A percentile compares a stretch with the other conserved stretches of the same genome.
phyloP scores from a whole-genome alignment of 1,140 invertebrate genomes.

The Thaumetopoea pityocampa region DNA sequence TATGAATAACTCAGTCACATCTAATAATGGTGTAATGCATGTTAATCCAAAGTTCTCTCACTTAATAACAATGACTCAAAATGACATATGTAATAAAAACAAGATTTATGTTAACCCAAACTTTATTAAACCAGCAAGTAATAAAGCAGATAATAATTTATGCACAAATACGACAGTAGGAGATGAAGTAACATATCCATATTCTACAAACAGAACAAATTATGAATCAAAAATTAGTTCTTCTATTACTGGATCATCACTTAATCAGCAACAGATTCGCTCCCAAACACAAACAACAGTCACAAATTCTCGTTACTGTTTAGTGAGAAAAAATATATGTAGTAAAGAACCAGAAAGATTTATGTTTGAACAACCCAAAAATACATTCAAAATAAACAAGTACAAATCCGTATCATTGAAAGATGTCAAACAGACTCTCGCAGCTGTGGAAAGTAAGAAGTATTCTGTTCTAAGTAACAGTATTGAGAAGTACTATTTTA shows the following conservation, averaged over 20 bases:
- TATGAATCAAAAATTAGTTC: no score
- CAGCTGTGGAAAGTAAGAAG: conserved; percentile 2
- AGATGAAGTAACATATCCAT: no score
- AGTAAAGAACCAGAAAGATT: conserved; percentile 5
- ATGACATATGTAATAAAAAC: conserved; percentile 21
- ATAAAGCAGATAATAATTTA: background rate
- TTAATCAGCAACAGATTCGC: background rate
- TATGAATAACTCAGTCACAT: conserved; percentile 4
- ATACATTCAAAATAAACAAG: conserved; percentile 48
- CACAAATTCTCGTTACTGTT: conserved; percentile 38
- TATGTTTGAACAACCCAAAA: conserved; percentile 21
- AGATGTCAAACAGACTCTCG: conserved; percentile 28
- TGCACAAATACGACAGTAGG: no score
- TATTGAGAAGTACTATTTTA: background rate
- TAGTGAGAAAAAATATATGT: conserved; percentile 31
- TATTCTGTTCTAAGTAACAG: background rate
- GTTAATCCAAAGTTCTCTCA: conserved; percentile 38
- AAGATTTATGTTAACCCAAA: conserved; percentile 63
- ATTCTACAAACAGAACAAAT: no score
- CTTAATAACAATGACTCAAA: conserved; percentile 17
- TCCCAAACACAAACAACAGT: conserved; percentile 6
- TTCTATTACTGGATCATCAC: background rate
- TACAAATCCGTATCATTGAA: conserved; percentile 47
- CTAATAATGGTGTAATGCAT: conserved; percentile 24
- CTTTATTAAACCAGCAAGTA: conserved; percentile 33